phyloP scores from a whole-genome alignment of 2,113 vertebrate species.

The Puffinus mauretanicus region DNA sequence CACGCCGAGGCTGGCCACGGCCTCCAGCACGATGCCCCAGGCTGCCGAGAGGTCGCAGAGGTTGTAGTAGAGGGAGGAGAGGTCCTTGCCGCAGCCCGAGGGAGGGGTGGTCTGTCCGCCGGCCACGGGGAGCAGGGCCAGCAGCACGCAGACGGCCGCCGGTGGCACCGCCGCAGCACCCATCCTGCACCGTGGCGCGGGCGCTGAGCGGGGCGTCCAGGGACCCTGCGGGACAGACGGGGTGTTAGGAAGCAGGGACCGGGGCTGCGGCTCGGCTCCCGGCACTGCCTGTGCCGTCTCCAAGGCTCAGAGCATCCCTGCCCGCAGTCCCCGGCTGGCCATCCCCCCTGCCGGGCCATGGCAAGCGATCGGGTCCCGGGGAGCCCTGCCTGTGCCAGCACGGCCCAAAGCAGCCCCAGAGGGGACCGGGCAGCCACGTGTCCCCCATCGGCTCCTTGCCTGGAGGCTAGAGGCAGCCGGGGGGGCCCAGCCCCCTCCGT shows the following conservation, averaged over 20 bases:
- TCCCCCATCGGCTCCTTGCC: not conserved
- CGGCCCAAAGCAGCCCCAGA: accelerated
- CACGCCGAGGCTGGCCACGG: slow-evolving; percentile 79
- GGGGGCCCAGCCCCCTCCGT: not conserved
- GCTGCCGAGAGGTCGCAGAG: slow-evolving; percentile 82
- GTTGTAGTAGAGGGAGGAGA: slow-evolving; percentile 86
- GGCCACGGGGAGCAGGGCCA: slow-evolving; percentile 1
- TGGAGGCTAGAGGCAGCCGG: not conserved
- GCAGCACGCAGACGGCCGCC: not conserved
- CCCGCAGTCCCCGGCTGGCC: accelerated
- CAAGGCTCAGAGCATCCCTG: not conserved
- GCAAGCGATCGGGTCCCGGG: accelerated
- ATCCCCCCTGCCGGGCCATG: accelerated
- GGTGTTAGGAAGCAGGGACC: accelerated
- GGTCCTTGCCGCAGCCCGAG: slow-evolving; percentile 75
- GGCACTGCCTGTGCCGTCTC: accelerated
- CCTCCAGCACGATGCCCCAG: slow-evolving; percentile 92
- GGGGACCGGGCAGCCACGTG: accelerated
- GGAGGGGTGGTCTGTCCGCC: slow-evolving; percentile 60
- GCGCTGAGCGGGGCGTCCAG: not conserved
- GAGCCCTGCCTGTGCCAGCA: not conserved
- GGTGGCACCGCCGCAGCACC: not conserved
- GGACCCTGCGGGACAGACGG: not conserved
- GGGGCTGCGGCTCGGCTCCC: accelerated
- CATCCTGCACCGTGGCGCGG: slow-evolving; percentile 41